Percentiles rank a stretch among this genome's conserved stretches.
phyloP scores from a whole-genome alignment of 2,113 vertebrate species.

The Xiphophorus maculatus region DNA sequence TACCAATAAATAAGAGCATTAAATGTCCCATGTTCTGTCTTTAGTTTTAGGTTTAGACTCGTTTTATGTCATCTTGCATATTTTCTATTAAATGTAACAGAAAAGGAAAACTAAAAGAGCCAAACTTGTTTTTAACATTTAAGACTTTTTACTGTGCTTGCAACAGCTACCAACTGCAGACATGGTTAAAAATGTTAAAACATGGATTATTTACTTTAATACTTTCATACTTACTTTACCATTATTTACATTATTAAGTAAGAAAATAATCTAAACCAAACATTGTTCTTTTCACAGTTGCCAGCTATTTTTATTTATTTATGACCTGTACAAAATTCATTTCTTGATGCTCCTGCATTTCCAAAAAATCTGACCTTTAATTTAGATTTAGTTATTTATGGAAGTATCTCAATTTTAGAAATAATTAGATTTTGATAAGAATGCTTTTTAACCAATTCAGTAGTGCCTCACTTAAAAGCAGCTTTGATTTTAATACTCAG shows the following conservation, averaged over 20 bases:
- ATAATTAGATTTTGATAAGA: not conserved
- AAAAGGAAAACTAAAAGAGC: not conserved
- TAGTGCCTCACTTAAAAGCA: not conserved
- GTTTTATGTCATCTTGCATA: not conserved
- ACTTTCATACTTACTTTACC: too few relatives aligned
- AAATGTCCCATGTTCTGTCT: conserved; percentile 33
- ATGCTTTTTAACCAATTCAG: not conserved
- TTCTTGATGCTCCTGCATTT: not conserved
- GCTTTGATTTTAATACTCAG: not conserved
- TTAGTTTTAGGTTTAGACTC: not conserved
- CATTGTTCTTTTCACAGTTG: too few relatives aligned
- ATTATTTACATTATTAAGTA: too few relatives aligned
- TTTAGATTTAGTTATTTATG: not conserved
- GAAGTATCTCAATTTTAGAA: not conserved
- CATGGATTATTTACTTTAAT: too few relatives aligned
- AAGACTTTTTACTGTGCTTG: too few relatives aligned
- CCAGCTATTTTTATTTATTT: too few relatives aligned
- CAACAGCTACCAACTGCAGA: too few relatives aligned
- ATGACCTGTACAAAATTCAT: too few relatives aligned
- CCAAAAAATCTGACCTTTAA: not conserved
- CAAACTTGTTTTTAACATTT: not conserved
- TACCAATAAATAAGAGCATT: conserved; percentile 64
- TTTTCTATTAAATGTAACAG: not conserved
- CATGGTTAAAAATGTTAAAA: too few relatives aligned
- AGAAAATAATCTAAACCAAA: too few relatives aligned